Evolutionary conservation across 2,113 vertebrate species (phyloP).

Genomic region (Phocoena phocoena): DNA sequence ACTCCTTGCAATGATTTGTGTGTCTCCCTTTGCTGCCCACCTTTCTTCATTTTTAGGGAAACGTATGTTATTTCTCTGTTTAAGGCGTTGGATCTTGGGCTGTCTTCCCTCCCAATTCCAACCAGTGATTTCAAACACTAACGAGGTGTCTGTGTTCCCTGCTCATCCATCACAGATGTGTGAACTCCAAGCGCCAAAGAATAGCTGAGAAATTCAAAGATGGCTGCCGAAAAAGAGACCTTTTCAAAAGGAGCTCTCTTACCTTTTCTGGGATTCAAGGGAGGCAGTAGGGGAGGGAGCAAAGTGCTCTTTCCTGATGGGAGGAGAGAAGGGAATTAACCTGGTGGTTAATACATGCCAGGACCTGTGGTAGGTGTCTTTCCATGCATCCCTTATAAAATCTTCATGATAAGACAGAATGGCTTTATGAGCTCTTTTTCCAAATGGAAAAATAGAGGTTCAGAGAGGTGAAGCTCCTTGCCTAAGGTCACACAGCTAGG

Average conservation of each 20-base stretch:
- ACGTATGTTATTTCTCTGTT: neutral
- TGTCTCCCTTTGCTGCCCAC: conserved; percentile 52
- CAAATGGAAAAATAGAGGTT: neutral
- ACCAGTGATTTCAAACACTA: conserved; percentile 73
- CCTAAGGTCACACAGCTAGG: neutral
- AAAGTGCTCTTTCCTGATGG: neutral
- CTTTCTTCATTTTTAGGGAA: neutral
- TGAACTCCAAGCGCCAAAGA: conserved; percentile 63
- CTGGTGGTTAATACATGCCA: no score
- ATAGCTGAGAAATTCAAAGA: conserved; percentile 63
- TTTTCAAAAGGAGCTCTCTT: conserved; percentile 37
- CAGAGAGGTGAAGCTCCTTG: neutral
- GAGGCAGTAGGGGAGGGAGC: neutral
- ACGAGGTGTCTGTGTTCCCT: conserved; percentile 78
- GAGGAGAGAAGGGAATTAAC: neutral
- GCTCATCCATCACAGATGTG: conserved; percentile 77
- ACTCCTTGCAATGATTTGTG: conserved; percentile 73
- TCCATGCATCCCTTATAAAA: neutral
- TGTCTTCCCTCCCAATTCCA: neutral
- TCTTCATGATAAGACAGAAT: neutral
- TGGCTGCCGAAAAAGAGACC: conserved; percentile 49
- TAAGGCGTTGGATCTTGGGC: neutral
- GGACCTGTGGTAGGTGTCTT: neutral
- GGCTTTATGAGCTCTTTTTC: neutral
- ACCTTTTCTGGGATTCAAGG: neutral